Percentiles rank a stretch among this genome's conserved stretches.
Evolutionary conservation across 2,113 vertebrate species (phyloP).

Genomic region (Brienomyrus longianalis): DNA sequence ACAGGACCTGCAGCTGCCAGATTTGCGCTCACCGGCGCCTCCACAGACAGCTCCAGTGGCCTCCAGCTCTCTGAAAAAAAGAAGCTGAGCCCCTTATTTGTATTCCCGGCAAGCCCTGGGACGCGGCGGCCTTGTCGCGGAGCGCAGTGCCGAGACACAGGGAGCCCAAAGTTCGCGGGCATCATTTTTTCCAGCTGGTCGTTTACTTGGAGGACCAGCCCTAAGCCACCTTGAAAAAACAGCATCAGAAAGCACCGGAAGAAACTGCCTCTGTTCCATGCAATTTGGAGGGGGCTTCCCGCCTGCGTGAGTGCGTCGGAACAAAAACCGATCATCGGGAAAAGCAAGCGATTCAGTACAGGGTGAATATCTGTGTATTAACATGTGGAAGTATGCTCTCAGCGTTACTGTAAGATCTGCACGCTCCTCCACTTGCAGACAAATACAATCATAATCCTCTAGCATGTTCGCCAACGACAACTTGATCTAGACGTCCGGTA

Average conservation of each 20-base stretch:
- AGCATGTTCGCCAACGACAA: neutral
- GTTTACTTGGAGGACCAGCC: neutral
- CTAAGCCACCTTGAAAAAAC: neutral
- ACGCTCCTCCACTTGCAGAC: neutral
- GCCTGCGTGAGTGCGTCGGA: neutral
- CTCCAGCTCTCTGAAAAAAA: neutral
- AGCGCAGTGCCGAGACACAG: neutral
- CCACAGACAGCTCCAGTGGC: neutral
- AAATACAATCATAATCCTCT: neutral
- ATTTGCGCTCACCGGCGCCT: conserved; percentile 5
- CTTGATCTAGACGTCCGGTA: neutral
- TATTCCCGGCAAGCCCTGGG: neutral
- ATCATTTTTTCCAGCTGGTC: neutral
- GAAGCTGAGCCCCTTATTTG: neutral
- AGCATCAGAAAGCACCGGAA: neutral
- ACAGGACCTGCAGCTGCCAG: conserved; percentile 7
- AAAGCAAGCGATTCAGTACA: neutral
- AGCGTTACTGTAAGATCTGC: neutral
- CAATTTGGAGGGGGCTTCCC: neutral
- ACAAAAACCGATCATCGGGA: neutral
- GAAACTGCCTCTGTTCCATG: neutral
- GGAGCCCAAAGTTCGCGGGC: neutral
- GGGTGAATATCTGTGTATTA: neutral
- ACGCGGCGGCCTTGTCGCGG: neutral
- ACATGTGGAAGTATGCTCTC: neutral